Percentiles rank a stretch among this genome's conserved stretches.
phyloP scores from a whole-genome alignment of 2,797 vertebrate genomes.

The Myotis pilosus region DNA sequence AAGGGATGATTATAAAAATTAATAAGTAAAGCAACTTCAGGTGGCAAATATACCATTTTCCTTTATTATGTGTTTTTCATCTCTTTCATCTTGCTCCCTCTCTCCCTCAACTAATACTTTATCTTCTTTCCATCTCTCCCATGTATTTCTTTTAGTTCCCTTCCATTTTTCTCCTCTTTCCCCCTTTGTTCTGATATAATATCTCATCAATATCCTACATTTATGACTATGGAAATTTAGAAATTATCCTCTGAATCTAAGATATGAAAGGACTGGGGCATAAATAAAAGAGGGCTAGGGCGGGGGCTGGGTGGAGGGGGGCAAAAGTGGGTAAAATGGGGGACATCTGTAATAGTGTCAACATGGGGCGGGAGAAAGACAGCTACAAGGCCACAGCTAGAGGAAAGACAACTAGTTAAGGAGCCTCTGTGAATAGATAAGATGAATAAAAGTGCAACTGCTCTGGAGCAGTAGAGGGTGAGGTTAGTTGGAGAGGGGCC shows the following conservation, averaged over 20 bases:
- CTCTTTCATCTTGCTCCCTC: constrained; percentile 38
- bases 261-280: constrained; percentile 3
- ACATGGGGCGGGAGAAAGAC: background rate
- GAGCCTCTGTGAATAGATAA: background rate
- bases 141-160: constrained; percentile 44
- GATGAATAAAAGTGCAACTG: background rate
- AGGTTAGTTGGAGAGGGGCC: background rate
- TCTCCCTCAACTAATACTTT: constrained; percentile 33
- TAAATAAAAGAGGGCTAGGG: constrained; percentile 12
- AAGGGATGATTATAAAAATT: constrained; percentile 39
- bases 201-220: constrained; percentile 24
- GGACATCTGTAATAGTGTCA: background rate
- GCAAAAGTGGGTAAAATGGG: background rate
- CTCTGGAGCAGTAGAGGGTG: background rate
- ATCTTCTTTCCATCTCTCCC: constrained; percentile 31
- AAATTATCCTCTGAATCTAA: constrained; percentile 32
- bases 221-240: constrained; percentile 46
- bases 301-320: background rate
- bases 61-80: constrained; percentile 35
- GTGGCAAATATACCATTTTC: constrained; percentile 8
- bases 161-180: constrained; percentile 1
- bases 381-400: constrained; percentile 11
- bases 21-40: constrained; percentile 29
- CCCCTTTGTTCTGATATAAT: constrained; percentile 3
- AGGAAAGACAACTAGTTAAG: constrained; percentile 36